A percentile compares a stretch with the other conserved stretches of the same genome.
These are phyloP conservation scores for Tachystola acroxantha DNA, from an alignment of 2,888 invertebrate species.

Conservation along the genomic window DNA sequence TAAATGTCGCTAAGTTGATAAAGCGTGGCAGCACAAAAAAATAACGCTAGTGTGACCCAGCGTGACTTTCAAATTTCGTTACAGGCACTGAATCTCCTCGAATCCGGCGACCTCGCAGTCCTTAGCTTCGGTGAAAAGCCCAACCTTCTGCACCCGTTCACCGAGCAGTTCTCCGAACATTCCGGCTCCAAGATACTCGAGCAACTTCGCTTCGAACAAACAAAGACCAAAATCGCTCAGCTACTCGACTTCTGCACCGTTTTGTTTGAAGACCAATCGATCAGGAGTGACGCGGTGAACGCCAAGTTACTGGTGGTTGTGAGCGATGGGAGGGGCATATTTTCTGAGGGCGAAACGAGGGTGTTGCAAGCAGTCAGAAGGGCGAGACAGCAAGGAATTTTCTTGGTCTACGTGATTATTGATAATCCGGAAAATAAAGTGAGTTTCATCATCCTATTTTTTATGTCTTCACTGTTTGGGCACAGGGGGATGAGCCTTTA, in stretches of 20 bases:
- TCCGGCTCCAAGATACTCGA: constrained; percentile 90
- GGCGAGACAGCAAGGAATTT: constrained; percentile 90
- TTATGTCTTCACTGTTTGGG: too few relatives aligned
- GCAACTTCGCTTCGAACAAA: constrained; percentile 92
- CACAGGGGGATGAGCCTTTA: too few relatives aligned
- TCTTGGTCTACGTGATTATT: constrained; percentile 96
- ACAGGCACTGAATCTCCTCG: constrained; percentile 92
- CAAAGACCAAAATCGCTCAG: constrained; percentile 91
- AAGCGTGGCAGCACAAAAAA: too few relatives aligned
- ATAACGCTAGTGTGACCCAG: too few relatives aligned
- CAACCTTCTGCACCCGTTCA: constrained; percentile 91
- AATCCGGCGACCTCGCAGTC: constrained; percentile 95
- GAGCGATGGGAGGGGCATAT: constrained; percentile 96
- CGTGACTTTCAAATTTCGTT: too few relatives aligned
- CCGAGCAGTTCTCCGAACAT: constrained; percentile 91
- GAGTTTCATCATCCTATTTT: too few relatives aligned
- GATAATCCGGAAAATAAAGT: constrained; percentile 96
- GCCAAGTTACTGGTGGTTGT: constrained; percentile 94
- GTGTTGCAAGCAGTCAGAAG: constrained; percentile 87
- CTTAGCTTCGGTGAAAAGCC: constrained; percentile 94
- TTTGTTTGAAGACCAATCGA: constrained; percentile 61
- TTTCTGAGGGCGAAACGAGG: constrained; percentile 89
- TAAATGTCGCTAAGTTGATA: too few relatives aligned
- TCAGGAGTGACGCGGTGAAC: constrained; percentile 75
- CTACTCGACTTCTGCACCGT: constrained; percentile 88